Conservation (phyloP, 2,888 invertebrate genomes). For the Amblyjoppa proteus region DNA sequence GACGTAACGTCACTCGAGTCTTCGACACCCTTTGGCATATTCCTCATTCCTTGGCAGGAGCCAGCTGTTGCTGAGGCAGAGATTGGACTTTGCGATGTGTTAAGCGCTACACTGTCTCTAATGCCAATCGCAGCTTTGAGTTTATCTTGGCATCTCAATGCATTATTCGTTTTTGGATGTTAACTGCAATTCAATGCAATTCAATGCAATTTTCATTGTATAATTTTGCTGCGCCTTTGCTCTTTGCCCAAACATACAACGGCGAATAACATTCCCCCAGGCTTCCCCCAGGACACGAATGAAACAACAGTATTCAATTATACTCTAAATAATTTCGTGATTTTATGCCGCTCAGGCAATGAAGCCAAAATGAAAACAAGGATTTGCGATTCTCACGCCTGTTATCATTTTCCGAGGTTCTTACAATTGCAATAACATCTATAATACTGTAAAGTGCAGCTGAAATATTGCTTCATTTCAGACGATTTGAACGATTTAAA, state of each 20-base stretch:
- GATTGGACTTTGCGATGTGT: conserved; percentile 65
- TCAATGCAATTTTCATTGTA: not conserved
- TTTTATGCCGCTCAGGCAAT: not conserved
- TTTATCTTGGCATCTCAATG: conserved; percentile 12
- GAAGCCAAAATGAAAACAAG: not conserved
- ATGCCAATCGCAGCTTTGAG: conserved; percentile 22
- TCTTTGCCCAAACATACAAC: too few species aligned
- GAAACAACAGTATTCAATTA: too few species aligned
- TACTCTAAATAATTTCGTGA: not conserved
- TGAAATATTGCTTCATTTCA: not conserved
- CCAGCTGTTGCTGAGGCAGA: conserved; percentile 69
- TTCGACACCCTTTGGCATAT: conserved; percentile 63
- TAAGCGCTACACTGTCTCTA: conserved; percentile 46
- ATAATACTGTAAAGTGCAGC: not conserved
- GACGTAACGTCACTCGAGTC: conserved; percentile 40
- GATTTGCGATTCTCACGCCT: not conserved
- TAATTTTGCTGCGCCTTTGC: too few species aligned
- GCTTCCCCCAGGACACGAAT: too few species aligned
- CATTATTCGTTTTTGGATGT: conserved; percentile 13
- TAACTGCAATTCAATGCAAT: not conserved
- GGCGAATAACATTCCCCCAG: too few species aligned
- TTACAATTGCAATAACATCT: not conserved
- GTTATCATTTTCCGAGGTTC: not conserved
- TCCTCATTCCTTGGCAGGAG: conserved; percentile 57
- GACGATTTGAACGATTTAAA: conserved; percentile 23